These are phyloP conservation scores for Plectus sambesii DNA, from an alignment of 1,140 invertebrate genomes.

Conservation along the genomic window DNA sequence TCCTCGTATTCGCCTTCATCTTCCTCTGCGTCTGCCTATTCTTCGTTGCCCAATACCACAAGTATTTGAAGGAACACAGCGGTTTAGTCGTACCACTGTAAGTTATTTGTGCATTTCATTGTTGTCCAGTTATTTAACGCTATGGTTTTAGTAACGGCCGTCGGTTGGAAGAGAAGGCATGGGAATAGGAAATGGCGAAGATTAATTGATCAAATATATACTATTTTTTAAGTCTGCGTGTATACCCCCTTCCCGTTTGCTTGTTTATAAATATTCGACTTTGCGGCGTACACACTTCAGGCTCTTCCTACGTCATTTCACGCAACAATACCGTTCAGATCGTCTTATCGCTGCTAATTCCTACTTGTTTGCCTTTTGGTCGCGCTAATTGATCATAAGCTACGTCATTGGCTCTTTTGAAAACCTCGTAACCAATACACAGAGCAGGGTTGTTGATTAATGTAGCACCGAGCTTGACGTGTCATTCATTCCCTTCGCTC, in stretches of 20 bases:
- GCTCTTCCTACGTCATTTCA: too few species aligned
- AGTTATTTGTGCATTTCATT: background rate
- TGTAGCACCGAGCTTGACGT: constrained; percentile 1
- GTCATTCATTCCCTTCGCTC: constrained; percentile 2
- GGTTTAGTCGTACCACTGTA: constrained; percentile 2
- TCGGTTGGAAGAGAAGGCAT: too few species aligned
- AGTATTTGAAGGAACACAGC: background rate
- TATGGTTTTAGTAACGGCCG: too few species aligned
- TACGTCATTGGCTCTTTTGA: constrained; percentile 4
- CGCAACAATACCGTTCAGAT: too few species aligned
- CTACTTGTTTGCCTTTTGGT: too few species aligned
- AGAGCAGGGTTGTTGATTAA: background rate
- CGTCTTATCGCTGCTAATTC: too few species aligned
- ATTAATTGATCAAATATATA: constrained; percentile 1
- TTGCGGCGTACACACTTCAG: too few species aligned
- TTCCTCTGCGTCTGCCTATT: constrained; percentile 3
- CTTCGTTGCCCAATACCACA: constrained; percentile 2
- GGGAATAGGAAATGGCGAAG: too few species aligned
- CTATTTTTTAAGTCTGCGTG: constrained; percentile 1
- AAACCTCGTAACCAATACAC: background rate
- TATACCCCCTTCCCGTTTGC: background rate
- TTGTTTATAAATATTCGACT: too few species aligned
- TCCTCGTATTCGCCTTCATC: constrained; percentile 6
- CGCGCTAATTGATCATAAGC: constrained; percentile 1
- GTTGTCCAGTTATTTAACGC: background rate